phyloP scores from a whole-genome alignment of 1,140 invertebrate genomes.

The Paracyclopina nana region DNA sequence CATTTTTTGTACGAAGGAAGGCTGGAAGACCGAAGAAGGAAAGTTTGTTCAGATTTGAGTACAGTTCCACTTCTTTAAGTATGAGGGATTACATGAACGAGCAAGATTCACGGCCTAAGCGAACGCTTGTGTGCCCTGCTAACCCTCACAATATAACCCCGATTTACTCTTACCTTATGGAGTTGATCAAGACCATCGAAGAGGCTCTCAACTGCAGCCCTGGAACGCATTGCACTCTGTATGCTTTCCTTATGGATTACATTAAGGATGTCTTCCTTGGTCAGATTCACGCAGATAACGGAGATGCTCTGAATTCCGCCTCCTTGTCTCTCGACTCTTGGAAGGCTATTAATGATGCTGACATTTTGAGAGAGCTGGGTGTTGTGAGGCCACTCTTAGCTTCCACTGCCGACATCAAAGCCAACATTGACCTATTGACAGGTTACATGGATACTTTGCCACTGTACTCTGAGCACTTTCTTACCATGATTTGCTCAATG shows the following conservation, averaged over 20 bases:
- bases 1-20: too few relatives aligned
- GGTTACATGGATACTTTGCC: not conserved
- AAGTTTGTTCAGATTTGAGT: too few relatives aligned
- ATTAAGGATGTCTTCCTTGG: constrained; percentile 5
- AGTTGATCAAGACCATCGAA: not conserved
- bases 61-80: too few relatives aligned
- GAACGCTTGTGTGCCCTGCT: not conserved
- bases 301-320: not conserved
- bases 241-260: constrained; percentile 6
- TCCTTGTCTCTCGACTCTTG: not conserved
- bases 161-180: not conserved
- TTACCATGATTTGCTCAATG: constrained; percentile 1
- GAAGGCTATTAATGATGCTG: constrained; percentile 1
- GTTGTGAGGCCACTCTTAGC: not conserved
- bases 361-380: not conserved
- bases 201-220: not conserved
- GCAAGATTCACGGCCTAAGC: too few relatives aligned
- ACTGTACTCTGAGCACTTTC: not conserved
- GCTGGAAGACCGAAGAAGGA: too few relatives aligned
- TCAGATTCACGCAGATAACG: not conserved
- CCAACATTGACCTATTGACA: not conserved
- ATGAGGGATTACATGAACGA: too few relatives aligned
- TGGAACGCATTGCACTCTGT: constrained; percentile 1
- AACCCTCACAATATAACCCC: constrained; percentile 4
- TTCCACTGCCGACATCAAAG: not conserved